Percentiles rank a stretch among this genome's conserved stretches.
Conservation (phyloP, 1,140 invertebrate species). For the Drosophila nannoptera region DNA sequence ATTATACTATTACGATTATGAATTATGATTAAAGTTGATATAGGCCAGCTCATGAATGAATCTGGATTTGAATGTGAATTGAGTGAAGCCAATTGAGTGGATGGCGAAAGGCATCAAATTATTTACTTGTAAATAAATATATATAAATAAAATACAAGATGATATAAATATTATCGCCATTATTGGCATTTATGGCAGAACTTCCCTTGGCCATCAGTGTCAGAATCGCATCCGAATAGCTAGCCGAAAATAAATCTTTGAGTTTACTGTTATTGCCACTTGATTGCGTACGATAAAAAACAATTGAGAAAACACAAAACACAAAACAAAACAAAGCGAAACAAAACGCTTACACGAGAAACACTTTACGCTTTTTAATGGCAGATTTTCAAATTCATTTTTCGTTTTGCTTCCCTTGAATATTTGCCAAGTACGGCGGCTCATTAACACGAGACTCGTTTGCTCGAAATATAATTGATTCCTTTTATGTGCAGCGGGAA, state of each 20-base stretch:
- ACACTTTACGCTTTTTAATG: conserved; percentile 17
- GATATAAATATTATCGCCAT: conserved; percentile 22
- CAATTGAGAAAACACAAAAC: conserved; percentile 16
- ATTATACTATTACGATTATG: conserved; percentile 62
- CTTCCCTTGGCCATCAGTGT: conserved; percentile 20
- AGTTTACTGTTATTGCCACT: conserved; percentile 10
- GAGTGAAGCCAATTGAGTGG: conserved; percentile 2
- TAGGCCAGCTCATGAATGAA: conserved; percentile 8
- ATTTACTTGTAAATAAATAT: conserved; percentile 29
- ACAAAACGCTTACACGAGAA: conserved; percentile 8
- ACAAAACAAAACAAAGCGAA: no score
- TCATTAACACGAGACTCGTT: conserved; percentile 22
- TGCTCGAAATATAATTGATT: conserved; percentile 1
- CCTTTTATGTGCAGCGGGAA: neutral
- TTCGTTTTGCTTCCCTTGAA: conserved; percentile 15
- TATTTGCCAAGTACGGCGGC: conserved; percentile 20
- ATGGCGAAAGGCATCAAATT: neutral
- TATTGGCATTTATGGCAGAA: conserved; percentile 9
- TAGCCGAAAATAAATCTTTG: conserved; percentile 20
- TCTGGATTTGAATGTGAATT: neutral
- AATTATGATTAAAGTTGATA: conserved; percentile 55
- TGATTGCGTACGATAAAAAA: conserved; percentile 21
- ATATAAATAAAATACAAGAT: conserved; percentile 8
- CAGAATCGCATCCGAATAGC: conserved; percentile 15
- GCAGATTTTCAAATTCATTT: conserved; percentile 4